These are phyloP conservation scores for Marmota monax DNA, from an alignment of 2,113 vertebrate genomes.

Conservation along the genomic window DNA sequence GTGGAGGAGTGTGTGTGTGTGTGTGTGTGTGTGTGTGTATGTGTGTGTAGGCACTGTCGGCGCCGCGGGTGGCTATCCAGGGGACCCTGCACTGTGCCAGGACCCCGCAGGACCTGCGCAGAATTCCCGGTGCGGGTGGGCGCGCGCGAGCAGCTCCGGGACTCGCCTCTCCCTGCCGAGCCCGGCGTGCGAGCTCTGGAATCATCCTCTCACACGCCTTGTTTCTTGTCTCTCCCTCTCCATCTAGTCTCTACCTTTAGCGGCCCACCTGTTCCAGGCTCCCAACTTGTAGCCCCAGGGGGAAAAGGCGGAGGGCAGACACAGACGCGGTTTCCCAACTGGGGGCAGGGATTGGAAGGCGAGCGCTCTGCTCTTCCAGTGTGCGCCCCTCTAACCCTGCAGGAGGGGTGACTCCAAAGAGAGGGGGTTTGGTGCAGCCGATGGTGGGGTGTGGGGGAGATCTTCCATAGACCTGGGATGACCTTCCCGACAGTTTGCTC, in stretches of 20 bases:
- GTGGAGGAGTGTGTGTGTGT: neutral
- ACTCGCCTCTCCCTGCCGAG: neutral
- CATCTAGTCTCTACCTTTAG: neutral
- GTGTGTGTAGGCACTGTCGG: too few relatives aligned
- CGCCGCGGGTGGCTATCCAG: neutral
- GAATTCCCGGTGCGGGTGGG: accelerated
- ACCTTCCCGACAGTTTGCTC: neutral
- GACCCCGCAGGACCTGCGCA: neutral
- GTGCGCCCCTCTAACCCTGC: too few relatives aligned
- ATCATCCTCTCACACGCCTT: accelerated
- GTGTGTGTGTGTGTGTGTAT: accelerated
- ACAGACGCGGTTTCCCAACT: accelerated
- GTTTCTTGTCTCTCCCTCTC: accelerated
- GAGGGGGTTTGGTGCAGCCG: too few relatives aligned
- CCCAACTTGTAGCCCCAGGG: neutral
- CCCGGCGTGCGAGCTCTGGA: neutral
- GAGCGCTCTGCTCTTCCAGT: neutral
- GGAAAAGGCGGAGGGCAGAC: accelerated
- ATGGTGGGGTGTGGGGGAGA: neutral
- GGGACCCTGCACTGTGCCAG: neutral
- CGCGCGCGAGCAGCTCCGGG: accelerated
- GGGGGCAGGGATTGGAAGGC: too few relatives aligned
- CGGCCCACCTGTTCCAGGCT: neutral
- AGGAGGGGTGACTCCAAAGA: too few relatives aligned
- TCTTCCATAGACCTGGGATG: neutral